A percentile compares a stretch with the other conserved stretches of the same genome.
phyloP scores from a whole-genome alignment of 2,797 vertebrate genomes.

The Acomys russatus region DNA sequence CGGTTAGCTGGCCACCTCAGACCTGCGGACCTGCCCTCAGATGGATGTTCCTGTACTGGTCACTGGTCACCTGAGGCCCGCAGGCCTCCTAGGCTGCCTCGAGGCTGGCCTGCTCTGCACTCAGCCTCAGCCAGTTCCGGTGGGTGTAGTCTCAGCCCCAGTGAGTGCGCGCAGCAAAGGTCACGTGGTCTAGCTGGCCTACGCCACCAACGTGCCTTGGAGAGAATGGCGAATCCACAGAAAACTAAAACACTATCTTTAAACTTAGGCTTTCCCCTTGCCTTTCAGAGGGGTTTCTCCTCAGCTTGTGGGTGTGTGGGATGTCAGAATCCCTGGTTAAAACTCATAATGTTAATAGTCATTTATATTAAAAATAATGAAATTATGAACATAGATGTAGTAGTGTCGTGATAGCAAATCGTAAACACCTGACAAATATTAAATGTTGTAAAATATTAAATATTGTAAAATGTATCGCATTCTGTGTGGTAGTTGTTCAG shows the following conservation, averaged over 20 bases:
- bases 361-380: neutral
- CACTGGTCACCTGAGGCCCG: neutral
- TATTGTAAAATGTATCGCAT: neutral
- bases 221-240: neutral
- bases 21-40: neutral
- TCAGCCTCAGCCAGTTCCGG: neutral
- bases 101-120: neutral
- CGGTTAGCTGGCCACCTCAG: neutral
- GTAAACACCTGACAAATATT: neutral
- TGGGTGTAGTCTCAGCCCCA: neutral
- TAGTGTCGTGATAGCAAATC: neutral
- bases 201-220: slow-evolving; percentile 5
- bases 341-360: neutral
- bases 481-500: neutral
- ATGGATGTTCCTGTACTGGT: neutral
- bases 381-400: neutral
- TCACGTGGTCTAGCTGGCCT: neutral
- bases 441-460: neutral
- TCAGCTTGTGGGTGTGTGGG: neutral
- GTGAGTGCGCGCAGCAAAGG: neutral
- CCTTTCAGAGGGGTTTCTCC: neutral
- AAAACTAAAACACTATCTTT: neutral
- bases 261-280: neutral
- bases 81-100: neutral
- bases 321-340: neutral